These are phyloP conservation scores for Sinocyclocheilus anophthalmus DNA, from an alignment of 2,113 vertebrate genomes.

Conservation along the genomic window DNA sequence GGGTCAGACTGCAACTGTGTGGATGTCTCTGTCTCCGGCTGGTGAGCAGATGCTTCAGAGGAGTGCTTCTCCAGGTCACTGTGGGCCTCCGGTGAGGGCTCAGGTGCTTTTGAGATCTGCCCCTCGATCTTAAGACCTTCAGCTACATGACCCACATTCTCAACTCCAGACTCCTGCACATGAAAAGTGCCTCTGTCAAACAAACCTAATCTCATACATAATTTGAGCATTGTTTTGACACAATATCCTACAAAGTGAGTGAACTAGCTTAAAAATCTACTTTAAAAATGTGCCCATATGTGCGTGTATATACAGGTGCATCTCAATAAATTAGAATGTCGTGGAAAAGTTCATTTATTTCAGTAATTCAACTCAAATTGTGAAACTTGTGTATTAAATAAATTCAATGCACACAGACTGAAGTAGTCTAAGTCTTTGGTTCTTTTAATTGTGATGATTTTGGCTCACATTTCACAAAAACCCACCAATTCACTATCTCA, in stretches of 20 bases:
- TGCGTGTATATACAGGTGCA: too few relatives aligned
- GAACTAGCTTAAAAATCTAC: background rate
- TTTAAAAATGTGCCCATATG: background rate
- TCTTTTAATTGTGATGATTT: too few relatives aligned
- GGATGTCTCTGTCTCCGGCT: constrained; percentile 1
- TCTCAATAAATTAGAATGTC: too few relatives aligned
- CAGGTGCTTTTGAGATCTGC: background rate
- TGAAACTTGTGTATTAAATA: too few relatives aligned
- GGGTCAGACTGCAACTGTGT: background rate
- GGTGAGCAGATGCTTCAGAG: constrained; percentile 8
- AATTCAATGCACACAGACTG: too few relatives aligned
- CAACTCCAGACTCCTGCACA: constrained; percentile 66
- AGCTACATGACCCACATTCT: constrained; percentile 57
- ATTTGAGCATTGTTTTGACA: background rate
- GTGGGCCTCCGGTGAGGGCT: background rate
- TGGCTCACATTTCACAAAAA: too few relatives aligned
- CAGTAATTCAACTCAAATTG: too few relatives aligned
- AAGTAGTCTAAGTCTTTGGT: too few relatives aligned
- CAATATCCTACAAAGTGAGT: background rate
- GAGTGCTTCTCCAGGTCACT: background rate
- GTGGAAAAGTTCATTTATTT: too few relatives aligned
- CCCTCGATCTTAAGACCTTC: constrained; percentile 18
- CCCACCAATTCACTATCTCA: too few relatives aligned
- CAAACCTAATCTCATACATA: background rate
- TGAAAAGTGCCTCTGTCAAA: constrained; percentile 1